Conservation (phyloP, 1,140 invertebrate genomes). For the Bombus terrestris region DNA sequence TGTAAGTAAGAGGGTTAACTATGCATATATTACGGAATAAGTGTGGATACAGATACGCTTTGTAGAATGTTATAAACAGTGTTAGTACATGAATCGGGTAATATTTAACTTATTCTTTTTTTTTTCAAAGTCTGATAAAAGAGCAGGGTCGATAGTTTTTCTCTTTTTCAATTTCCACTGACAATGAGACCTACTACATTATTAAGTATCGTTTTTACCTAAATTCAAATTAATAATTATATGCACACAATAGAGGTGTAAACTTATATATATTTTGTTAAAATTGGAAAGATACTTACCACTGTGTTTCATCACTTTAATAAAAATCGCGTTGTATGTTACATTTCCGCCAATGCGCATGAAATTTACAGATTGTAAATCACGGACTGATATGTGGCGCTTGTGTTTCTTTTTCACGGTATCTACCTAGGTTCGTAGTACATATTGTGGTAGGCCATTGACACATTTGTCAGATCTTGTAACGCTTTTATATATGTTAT, state of each 20-base stretch:
- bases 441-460: conserved; percentile 3
- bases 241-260: neutral
- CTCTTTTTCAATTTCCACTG: too few relatives aligned
- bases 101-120: too few relatives aligned
- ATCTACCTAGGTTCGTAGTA: neutral
- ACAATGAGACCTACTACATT: too few relatives aligned
- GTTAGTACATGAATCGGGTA: neutral
- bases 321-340: neutral
- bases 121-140: too few relatives aligned
- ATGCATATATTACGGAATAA: neutral
- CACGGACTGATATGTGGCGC: neutral
- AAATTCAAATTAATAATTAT: too few relatives aligned
- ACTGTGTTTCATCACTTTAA: neutral
- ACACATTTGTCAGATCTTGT: conserved; percentile 16
- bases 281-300: neutral
- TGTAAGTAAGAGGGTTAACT: neutral
- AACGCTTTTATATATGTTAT: neutral
- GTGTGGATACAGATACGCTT: neutral
- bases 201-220: too few relatives aligned
- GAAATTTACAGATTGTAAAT: neutral
- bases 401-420: neutral
- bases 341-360: neutral
- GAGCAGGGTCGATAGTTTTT: too few relatives aligned
- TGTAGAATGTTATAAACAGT: neutral
- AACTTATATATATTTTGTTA: neutral